Conservation (phyloP, 2,113 vertebrate species). For the Spea multiplicata region DNA sequence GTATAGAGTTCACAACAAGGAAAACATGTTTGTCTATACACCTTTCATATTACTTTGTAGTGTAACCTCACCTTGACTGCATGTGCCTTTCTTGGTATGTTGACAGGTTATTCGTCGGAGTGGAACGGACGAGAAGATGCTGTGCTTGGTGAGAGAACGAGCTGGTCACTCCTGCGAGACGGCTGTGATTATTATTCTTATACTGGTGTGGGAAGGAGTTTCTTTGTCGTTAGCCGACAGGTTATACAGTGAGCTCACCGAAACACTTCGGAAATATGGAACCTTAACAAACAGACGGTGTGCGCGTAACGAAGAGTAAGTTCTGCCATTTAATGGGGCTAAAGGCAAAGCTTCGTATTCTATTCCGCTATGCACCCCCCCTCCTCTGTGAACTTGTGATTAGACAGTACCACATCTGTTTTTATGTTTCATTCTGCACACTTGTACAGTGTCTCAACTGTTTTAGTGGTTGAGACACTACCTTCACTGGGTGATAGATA, state of each 20-base stretch:
- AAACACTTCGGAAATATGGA: constrained; percentile 82
- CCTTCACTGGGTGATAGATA: no score
- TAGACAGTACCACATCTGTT: no score
- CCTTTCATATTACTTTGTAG: background rate
- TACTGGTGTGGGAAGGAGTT: constrained; percentile 94
- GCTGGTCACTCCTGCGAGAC: constrained; percentile 82
- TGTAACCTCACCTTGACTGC: no score
- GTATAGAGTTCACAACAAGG: no score
- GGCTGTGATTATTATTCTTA: constrained; percentile 86
- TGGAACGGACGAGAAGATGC: constrained; percentile 84
- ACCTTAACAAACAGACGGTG: constrained; percentile 88
- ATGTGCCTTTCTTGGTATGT: constrained; percentile 4
- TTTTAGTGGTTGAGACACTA: no score
- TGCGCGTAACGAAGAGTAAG: constrained; percentile 94
- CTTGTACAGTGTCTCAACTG: no score
- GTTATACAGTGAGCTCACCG: constrained; percentile 83
- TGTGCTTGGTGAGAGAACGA: constrained; percentile 89
- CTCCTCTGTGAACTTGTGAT: no score
- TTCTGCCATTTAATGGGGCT: constrained; percentile 20
- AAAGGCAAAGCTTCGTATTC: no score
- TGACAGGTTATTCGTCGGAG: constrained; percentile 86
- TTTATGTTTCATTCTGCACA: no score
- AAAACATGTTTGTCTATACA: no score
- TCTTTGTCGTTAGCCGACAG: constrained; percentile 73
- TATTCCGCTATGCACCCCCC: no score